Conservation (phyloP, 2,888 invertebrate species). For the Nezara viridula region DNA sequence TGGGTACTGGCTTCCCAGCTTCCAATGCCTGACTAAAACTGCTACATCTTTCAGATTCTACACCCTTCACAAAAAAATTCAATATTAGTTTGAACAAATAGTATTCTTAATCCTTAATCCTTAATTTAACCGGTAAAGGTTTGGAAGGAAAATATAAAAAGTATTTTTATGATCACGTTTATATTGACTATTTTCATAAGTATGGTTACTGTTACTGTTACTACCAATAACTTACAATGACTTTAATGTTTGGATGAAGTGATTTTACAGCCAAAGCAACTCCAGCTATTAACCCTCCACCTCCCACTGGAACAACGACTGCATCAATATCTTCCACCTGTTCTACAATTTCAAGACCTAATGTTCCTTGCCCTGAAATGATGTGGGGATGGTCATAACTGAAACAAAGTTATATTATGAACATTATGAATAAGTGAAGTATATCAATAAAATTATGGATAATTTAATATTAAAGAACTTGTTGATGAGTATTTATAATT, state of each 20-base stretch:
- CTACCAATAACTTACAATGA: constrained; percentile 82
- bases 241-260: constrained; percentile 83
- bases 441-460: not conserved
- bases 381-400: constrained; percentile 96
- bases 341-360: constrained; percentile 92
- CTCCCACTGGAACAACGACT: constrained; percentile 92
- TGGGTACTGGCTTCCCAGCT: constrained; percentile 78
- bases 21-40: constrained; percentile 84
- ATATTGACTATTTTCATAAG: not conserved
- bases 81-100: not conserved
- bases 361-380: constrained; percentile 94
- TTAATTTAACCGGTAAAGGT: not conserved
- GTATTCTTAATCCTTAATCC: too few species aligned
- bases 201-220: not conserved
- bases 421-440: not conserved
- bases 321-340: constrained; percentile 91
- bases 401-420: constrained; percentile 54
- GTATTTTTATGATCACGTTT: not conserved
- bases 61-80: constrained; percentile 75
- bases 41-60: constrained; percentile 92
- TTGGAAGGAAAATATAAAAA: not conserved
- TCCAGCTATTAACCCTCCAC: constrained; percentile 94
- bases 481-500: too few species aligned
- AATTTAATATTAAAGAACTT: too few species aligned
- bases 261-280: constrained; percentile 91